Conservation (phyloP, 2,797 vertebrate genomes). For the Gymnothorax javanicus region DNA sequence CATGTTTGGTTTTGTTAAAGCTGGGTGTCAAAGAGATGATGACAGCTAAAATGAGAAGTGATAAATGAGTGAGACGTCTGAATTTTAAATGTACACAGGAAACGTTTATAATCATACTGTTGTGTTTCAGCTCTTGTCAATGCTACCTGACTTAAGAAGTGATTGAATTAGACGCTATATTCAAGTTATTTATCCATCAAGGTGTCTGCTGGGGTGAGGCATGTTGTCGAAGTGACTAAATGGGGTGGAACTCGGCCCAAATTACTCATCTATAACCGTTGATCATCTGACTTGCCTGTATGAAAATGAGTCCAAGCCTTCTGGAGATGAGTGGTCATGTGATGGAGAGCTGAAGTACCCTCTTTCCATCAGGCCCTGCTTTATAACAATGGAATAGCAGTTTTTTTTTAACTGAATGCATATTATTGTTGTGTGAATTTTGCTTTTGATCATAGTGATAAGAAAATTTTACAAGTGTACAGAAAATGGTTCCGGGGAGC, state of each 20-base stretch:
- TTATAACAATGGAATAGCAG: not conserved
- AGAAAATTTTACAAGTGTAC: too few relatives aligned
- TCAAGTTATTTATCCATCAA: not conserved
- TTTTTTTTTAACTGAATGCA: not conserved
- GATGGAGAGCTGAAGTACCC: not conserved
- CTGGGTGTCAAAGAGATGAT: too few relatives aligned
- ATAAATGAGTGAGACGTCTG: not conserved
- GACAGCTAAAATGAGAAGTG: not conserved
- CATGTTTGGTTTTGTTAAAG: too few relatives aligned
- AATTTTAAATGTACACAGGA: not conserved
- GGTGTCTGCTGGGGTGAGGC: not conserved
- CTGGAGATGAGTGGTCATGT: not conserved
- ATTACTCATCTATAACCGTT: not conserved
- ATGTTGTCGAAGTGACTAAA: not conserved
- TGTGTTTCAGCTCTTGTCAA: not conserved
- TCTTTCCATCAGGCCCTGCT: not conserved
- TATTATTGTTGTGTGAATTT: not conserved
- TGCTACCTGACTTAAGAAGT: not conserved
- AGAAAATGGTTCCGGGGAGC: constrained; percentile 21
- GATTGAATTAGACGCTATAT: not conserved
- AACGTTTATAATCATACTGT: not conserved
- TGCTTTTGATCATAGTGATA: too few relatives aligned
- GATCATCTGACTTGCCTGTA: not conserved
- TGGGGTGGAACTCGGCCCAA: not conserved
- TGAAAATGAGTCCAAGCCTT: not conserved